Base-by-base conservation (phyloP, 2,888 invertebrate species). In the Drosophila neonasuta region DNA sequence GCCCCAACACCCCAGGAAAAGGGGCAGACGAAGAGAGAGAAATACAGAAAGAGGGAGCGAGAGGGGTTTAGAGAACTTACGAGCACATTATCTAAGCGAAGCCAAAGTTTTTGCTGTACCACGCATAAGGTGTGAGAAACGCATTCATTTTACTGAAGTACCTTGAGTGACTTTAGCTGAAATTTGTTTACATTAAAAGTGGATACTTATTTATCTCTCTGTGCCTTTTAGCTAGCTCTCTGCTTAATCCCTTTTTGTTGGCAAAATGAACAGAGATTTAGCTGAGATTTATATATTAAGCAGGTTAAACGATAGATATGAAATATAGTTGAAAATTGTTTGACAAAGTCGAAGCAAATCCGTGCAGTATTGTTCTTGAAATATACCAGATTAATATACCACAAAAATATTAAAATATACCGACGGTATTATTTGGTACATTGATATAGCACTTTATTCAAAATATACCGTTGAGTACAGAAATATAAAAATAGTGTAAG, bases 71-170 rank as follows among this genome's bases (percentile, higher is more conserved):
- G 4, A 68, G 62, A 50, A 50, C 57, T 68, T 60, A 73, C 63
- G 55, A 41, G 60, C 46, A 51, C 64, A 68, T 74, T 74, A 77
- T 77, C 74, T 71, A 62, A 74, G 41, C 55, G 55, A 15, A 36
- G 52, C 13, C 36, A 51, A 71, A 76, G 61, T 61, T 61, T 46
- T 36, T 39, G n/a, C 13, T 50, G 2, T 24, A 15, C 50, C 36
- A 20, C 13, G 17, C 49, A 66, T 17, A 54, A 77, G 63, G 62
- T 60, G 63, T 30, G 59, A 50, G 73, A 58, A 72, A 55, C 54
- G 57, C 73, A 77, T 77, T 73, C 63, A 74, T 74, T 77, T 73
- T 60, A 46, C 68, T 52, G 20, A 68, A 77, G 74, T 48, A 59
- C 62, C 57, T 60, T 36, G 44, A 65, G 59, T 49, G 41, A 46